Evolutionary conservation across 2,113 vertebrate species (phyloP), one percentile per base, ranked within the genome.

Genomic region (Cyanoderma ruficeps): DNA sequence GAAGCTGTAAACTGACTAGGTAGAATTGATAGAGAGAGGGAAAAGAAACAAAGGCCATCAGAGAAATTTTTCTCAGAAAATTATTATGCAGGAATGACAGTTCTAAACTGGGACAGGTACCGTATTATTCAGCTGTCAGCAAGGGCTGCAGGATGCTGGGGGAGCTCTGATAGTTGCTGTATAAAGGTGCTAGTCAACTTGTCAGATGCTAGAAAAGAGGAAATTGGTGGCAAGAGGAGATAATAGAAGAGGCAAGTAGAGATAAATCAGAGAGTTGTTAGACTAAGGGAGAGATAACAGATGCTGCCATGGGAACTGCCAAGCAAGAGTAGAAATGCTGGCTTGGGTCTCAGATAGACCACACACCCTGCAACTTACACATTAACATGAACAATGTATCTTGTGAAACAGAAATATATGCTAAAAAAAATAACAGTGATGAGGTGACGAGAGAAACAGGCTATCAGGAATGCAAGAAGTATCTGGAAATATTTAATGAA

Each of bases 151-250:
- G 67, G 87, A 90, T 59, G 46, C 67, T 27, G 79, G 64, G 24
- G 76, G 47, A 92, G 75, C 75, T 88, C 82, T 50, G 79, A 70
- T 60, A 44, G 85, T 22, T 63, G 59, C 90, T 83, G 1, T 46
- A 21, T 17, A 88, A 92, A 93, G 83, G 82, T 78, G 71, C 71
- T 94, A 93, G 79, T 94, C 93, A 93, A 59, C 90, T 68, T 86
- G 93, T 90, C 93, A 96, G 55, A 71, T 87, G n/a, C 39, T 44
- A 53, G 47, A 82, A 86, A 86, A 83, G 88, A 78, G 56, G 93
- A 91, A 95, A 97, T 95, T 93, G 96, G 92, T 96, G 90, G 90
- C 94, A 93, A 91, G 82, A 95, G 47, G 79, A 93, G 90, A 86
- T 96, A 96, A 96, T 81, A 81, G 56, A 81, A 86, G 75, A 94